Evolutionary conservation across 2,113 vertebrate genomes (phyloP).

Genomic region (Xenopus borealis): DNA sequence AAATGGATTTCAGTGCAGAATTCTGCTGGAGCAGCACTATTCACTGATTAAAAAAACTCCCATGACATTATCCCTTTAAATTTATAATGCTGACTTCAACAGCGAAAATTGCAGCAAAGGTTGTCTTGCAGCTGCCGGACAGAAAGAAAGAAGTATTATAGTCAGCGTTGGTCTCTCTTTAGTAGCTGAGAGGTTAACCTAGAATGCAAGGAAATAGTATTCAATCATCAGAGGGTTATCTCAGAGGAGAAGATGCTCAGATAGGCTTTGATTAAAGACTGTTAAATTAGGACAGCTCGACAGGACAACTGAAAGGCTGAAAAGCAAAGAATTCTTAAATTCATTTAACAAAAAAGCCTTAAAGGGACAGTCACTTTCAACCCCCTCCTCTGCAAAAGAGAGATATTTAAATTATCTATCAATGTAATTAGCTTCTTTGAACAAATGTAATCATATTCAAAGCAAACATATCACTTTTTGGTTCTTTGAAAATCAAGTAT

Average conservation of each 20-base stretch:
- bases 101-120: too few species aligned
- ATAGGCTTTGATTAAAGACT: conserved; percentile 39
- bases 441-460: conserved; percentile 44
- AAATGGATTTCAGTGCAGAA: too few species aligned
- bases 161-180: too few species aligned
- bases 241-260: conserved; percentile 11
- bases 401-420: conserved; percentile 25
- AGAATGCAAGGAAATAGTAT: conserved; percentile 24
- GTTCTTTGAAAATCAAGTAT: conserved; percentile 39
- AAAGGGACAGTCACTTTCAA: background rate
- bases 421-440: conserved; percentile 36
- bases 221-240: conserved; percentile 27
- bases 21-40: too few species aligned
- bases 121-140: too few species aligned
- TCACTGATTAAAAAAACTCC: too few species aligned
- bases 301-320: background rate
- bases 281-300: conserved; percentile 33
- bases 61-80: too few species aligned
- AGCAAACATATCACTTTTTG: conserved; percentile 44
- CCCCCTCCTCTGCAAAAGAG: background rate
- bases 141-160: too few species aligned
- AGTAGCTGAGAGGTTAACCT: background rate
- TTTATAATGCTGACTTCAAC: too few species aligned
- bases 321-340: background rate
- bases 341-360: conserved; percentile 2